These are phyloP conservation scores for Alcedo quadribrachys DNA, from an alignment of 2,797 vertebrate species.

Conservation along the genomic window DNA sequence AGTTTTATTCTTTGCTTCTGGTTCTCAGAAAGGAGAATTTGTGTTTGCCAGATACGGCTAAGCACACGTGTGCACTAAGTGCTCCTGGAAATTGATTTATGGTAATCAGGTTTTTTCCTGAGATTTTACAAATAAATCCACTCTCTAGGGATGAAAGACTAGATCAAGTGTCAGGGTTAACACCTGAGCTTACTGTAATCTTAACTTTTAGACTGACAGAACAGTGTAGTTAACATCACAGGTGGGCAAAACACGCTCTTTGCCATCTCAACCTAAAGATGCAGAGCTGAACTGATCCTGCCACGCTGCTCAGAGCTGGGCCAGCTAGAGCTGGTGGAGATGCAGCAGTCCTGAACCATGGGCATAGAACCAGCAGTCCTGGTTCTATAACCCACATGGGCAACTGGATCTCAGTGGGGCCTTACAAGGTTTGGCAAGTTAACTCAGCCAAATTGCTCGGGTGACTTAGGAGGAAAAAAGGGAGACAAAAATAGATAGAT, in stretches of 20 bases:
- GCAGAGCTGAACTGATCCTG: background rate
- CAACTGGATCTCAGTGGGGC: background rate
- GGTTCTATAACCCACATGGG: fast-evolving
- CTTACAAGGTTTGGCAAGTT: background rate
- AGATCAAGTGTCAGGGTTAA: background rate
- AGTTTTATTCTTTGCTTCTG: background rate
- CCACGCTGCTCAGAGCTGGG: background rate
- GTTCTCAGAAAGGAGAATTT: background rate
- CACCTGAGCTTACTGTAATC: conserved; percentile 21
- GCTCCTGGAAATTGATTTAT: background rate
- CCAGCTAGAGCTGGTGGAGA: background rate
- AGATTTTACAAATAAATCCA: conserved; percentile 1
- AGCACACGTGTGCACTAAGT: background rate
- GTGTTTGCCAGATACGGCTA: background rate
- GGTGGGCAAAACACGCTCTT: background rate
- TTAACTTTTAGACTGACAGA: background rate
- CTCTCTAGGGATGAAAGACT: background rate
- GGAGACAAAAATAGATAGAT: conserved; percentile 56
- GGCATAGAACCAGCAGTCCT: background rate
- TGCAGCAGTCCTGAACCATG: too few relatives aligned
- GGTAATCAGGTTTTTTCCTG: background rate
- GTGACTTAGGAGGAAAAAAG: conserved; percentile 27
- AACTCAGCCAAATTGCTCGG: background rate
- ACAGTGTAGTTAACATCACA: background rate
- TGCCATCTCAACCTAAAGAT: background rate